Percentiles rank a stretch among this genome's conserved stretches.
These are phyloP conservation scores for Poeciliopsis gracilis DNA, from an alignment of 2,797 vertebrate genomes.

Conservation along the genomic window DNA sequence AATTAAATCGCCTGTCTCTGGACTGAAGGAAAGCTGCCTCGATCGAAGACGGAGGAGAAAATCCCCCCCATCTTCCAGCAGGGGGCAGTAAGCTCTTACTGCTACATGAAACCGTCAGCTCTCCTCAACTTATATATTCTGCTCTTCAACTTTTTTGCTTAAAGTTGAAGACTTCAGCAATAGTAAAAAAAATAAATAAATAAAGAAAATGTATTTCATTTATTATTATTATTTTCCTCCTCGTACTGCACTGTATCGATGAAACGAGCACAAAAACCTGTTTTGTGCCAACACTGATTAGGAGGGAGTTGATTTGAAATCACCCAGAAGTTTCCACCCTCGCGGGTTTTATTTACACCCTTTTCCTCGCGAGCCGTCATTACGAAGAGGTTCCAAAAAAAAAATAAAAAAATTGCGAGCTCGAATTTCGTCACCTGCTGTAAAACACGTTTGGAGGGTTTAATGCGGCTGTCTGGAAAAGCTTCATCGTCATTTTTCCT, in stretches of 20 bases:
- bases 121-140: not conserved
- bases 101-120: constrained; percentile 9
- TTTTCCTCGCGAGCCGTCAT: not conserved
- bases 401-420: not conserved
- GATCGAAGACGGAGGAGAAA: not conserved
- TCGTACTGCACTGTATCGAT: not conserved
- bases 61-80: constrained; percentile 31
- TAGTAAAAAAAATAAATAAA: not conserved
- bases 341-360: not conserved
- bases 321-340: not conserved
- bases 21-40: not conserved
- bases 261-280: not conserved
- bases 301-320: not conserved
- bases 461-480: not conserved
- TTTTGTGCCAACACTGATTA: not conserved
- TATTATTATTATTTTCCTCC: not conserved
- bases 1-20: not conserved
- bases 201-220: not conserved
- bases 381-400: not conserved
- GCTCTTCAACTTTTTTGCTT: not conserved
- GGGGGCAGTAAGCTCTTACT: constrained; percentile 45
- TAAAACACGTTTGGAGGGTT: not conserved
- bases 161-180: not conserved
- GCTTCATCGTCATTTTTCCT: not conserved
- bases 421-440: not conserved